Evolutionary conservation across 2,888 invertebrate species (phyloP).

Genomic region (Pachymerium ferrugineum): DNA sequence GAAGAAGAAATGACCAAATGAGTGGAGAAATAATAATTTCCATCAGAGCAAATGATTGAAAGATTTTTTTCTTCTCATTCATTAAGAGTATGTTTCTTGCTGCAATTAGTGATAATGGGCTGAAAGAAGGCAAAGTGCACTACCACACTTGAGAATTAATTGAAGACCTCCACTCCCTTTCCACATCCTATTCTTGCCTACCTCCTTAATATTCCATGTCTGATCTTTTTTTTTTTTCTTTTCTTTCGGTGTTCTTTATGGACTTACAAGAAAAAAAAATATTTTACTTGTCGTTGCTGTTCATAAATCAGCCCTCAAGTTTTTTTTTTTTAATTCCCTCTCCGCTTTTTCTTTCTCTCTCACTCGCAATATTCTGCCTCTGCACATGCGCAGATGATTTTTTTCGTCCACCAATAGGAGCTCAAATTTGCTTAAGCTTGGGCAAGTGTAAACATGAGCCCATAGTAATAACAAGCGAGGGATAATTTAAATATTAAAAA

Average conservation of each 20-base stretch:
- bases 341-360: neutral
- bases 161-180: neutral
- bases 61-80: neutral
- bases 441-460: slow-evolving; percentile 9
- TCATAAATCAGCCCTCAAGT: neutral
- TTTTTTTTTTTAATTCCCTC: slow-evolving; percentile 9
- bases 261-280: slow-evolving; percentile 10
- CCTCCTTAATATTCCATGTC: slow-evolving; percentile 4
- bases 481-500: neutral
- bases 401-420: neutral
- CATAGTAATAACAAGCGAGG: neutral
- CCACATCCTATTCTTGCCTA: no score
- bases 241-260: neutral
- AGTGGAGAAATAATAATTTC: neutral
- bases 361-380: neutral
- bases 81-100: neutral
- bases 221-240: neutral
- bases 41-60: neutral
- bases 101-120: slow-evolving; percentile 18
- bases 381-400: slow-evolving; percentile 14
- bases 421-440: neutral
- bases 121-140: slow-evolving; percentile 10
- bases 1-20: neutral
- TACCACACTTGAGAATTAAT: neutral
- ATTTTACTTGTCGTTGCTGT: slow-evolving; percentile 6